Base-by-base conservation (phyloP, 2,888 invertebrate genomes). In the Teinopalpus imperialis region DNA sequence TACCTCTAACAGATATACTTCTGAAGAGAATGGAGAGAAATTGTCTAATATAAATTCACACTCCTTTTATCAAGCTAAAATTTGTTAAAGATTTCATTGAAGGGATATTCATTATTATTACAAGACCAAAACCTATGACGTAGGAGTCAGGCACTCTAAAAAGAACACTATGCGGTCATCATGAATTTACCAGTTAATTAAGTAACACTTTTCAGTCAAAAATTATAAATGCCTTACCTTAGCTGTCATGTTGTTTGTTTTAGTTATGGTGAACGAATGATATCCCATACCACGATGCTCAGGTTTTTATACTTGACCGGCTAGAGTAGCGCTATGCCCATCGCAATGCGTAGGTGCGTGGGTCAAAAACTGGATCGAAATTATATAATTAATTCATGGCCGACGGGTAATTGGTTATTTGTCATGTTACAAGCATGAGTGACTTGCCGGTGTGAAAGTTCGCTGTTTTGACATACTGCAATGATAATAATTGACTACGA, bases 161-260 rank as follows among this genome's bases (percentile, higher is more conserved):
- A n/a, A n/a, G n/a, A n/a, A n/a, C n/a, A n/a, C n/a, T n/a, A n/a
- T n/a, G n/a, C n/a, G n/a, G n/a, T n/a, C n/a, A n/a, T n/a, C n/a
- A n/a, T n/a, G n/a, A n/a, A n/a, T n/a, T n/a, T n/a, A n/a, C n/a
- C n/a, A n/a, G n/a, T n/a, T n/a, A n/a, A n/a, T n/a, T n/a, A n/a
- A n/a, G n/a, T n/a, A n/a, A n/a, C n/a, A n/a, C n/a, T n/a, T n/a
- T n/a, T n/a, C n/a, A n/a, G n/a, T n/a, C n/a, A n/a, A n/a, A n/a
- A n/a, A n/a, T n/a, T n/a, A n/a, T n/a, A n/a, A n/a, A n/a, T n/a
- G n/a, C n/a, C 85, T 85, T 59, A 86, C 85, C 81, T 78, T 77
- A 56, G 75, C 77, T 57, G 72, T 72, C 86, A 86, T 86, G 76
- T 80, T 75, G 78, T 63, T 63, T 65, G 65, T 61, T 62, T 63